A percentile compares a stretch with the other conserved stretches of the same genome.
phyloP scores from a whole-genome alignment of 2,113 vertebrate genomes.

The Bungarus multicinctus region DNA sequence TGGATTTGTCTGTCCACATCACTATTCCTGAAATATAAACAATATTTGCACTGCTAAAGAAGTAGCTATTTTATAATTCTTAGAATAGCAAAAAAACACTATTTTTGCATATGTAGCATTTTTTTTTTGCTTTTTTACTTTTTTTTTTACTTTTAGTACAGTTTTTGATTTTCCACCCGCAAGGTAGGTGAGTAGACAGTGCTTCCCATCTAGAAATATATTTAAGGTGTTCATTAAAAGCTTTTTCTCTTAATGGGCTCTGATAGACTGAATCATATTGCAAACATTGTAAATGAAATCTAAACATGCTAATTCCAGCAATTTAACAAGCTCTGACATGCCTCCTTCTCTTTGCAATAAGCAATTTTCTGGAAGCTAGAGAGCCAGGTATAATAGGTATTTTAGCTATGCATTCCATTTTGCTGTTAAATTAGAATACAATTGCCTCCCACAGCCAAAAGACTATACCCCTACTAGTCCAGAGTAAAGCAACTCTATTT shows the following conservation, averaged over 20 bases:
- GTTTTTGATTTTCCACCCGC: constrained; percentile 24
- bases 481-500: constrained; percentile 66
- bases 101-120: neutral
- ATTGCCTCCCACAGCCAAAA: constrained; percentile 62
- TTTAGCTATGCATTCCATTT: constrained; percentile 57
- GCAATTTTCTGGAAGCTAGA: constrained; percentile 55
- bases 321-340: constrained; percentile 38
- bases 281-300: constrained; percentile 52
- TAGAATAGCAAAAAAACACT: neutral
- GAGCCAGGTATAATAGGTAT: constrained; percentile 48
- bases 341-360: constrained; percentile 44
- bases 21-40: neutral
- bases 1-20: neutral
- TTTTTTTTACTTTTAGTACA: constrained; percentile 11
- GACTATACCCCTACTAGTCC: constrained; percentile 42
- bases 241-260: constrained; percentile 35
- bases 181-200: neutral
- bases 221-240: constrained; percentile 54
- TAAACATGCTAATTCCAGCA: constrained; percentile 59
- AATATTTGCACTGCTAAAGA: neutral
- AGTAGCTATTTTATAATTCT: neutral
- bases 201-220: constrained; percentile 25
- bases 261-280: constrained; percentile 43
- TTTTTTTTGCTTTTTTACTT: constrained; percentile 13
- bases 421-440: constrained; percentile 62